These are phyloP conservation scores for Ophiodon elongatus DNA, from an alignment of 2,113 vertebrate species.

Conservation along the genomic window DNA sequence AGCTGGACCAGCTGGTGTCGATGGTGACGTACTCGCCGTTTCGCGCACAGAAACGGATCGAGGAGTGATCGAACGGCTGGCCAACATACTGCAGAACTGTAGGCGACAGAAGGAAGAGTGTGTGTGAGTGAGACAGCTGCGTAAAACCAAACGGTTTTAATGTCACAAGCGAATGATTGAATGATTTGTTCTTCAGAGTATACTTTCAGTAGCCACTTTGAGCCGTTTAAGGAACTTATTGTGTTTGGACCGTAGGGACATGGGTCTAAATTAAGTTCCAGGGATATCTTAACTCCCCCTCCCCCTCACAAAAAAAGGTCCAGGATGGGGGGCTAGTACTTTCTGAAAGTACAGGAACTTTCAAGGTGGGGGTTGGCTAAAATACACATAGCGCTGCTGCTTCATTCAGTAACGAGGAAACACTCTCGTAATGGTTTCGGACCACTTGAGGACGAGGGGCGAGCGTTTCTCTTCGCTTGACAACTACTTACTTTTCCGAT, in stretches of 20 bases:
- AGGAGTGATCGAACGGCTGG: slow-evolving; percentile 95
- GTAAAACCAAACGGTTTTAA: neutral
- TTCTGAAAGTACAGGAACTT: too few species aligned
- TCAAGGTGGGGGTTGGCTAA: too few species aligned
- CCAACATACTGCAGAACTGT: slow-evolving; percentile 92
- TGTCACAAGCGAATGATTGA: too few species aligned
- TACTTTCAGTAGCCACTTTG: neutral
- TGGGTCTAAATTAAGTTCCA: too few species aligned
- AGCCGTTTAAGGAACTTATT: too few species aligned
- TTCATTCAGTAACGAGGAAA: too few species aligned
- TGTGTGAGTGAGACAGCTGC: neutral
- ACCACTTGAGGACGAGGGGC: too few species aligned
- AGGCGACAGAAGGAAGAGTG: neutral
- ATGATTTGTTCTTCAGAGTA: neutral
- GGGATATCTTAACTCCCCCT: too few species aligned
- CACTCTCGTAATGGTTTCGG: neutral
- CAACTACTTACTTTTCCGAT: slow-evolving; percentile 89
- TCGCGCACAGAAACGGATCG: slow-evolving; percentile 91
- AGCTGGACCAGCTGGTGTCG: slow-evolving; percentile 99
- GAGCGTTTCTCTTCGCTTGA: neutral
- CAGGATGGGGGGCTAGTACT: too few species aligned
- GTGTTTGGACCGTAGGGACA: too few species aligned
- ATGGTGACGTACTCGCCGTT: slow-evolving; percentile 96
- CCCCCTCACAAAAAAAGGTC: too few species aligned
- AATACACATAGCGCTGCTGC: too few species aligned